A percentile compares a stretch with the other conserved stretches of the same genome.
phyloP scores from a whole-genome alignment of 2,888 invertebrate species.

The Drosophila dives region DNA sequence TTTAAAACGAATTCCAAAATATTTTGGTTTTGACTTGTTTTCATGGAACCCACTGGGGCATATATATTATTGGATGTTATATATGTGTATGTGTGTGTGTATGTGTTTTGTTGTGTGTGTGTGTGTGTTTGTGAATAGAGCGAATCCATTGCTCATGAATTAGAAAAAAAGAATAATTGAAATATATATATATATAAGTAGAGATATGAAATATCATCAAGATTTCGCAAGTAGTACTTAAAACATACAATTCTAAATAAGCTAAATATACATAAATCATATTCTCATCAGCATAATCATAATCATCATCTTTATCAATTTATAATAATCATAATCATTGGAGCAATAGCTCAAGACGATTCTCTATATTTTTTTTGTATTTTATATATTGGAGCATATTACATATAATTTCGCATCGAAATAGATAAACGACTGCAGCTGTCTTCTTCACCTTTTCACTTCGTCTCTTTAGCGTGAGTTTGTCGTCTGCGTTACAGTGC shows the following conservation, averaged over 20 bases:
- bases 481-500: conserved; percentile 32
- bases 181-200: conserved; percentile 6
- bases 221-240: conserved; percentile 68
- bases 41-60: conserved; percentile 80
- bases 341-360: conserved; percentile 54
- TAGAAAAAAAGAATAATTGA: conserved; percentile 58
- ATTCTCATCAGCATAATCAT: conserved; percentile 26
- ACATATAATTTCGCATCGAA: conserved; percentile 40
- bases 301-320: conserved; percentile 30
- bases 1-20: conserved; percentile 45
- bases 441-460: conserved; percentile 16
- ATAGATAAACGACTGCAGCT: conserved; percentile 49
- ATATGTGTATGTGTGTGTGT: conserved; percentile 32
- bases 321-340: conserved; percentile 44
- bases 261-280: conserved; percentile 68
- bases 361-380: conserved; percentile 17
- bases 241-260: conserved; percentile 69
- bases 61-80: conserved; percentile 78
- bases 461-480: conserved; percentile 25
- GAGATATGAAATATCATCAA: conserved; percentile 53
- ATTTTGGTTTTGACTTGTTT: conserved; percentile 52
- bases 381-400: conserved; percentile 63
- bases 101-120: conserved; percentile 19
- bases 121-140: conserved; percentile 54
- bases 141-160: conserved; percentile 57